phyloP scores from a whole-genome alignment of 2,797 vertebrate species.

The Hydrophis major region DNA sequence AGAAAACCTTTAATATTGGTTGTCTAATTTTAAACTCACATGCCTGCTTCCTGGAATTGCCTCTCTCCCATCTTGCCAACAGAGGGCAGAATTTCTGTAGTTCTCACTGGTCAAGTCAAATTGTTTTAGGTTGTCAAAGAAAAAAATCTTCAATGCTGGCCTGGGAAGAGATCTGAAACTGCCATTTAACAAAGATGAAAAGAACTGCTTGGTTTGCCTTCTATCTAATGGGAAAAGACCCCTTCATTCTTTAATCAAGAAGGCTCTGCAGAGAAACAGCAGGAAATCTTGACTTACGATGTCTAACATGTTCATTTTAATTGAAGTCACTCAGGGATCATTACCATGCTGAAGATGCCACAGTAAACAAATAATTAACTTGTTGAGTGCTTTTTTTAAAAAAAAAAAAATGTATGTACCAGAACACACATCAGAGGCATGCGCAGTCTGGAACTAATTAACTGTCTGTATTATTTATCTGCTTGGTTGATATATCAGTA shows the following conservation, averaged over 20 bases:
- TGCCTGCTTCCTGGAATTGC: neutral
- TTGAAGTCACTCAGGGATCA: neutral
- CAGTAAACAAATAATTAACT: slow-evolving; percentile 12
- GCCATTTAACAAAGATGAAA: slow-evolving; percentile 46
- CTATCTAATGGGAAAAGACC: slow-evolving; percentile 25
- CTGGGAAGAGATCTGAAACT: slow-evolving; percentile 44
- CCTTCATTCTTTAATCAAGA: slow-evolving; percentile 39
- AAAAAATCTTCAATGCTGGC: slow-evolving; percentile 16
- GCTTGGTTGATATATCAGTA: neutral
- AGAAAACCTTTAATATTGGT: neutral
- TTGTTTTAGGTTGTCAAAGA: slow-evolving; percentile 8
- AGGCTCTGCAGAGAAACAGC: slow-evolving; percentile 22
- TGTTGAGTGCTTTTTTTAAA: neutral
- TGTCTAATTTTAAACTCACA: neutral
- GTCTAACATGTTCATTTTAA: slow-evolving; percentile 15
- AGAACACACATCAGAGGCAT: neutral
- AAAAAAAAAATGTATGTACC: neutral
- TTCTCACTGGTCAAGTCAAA: slow-evolving; percentile 40
- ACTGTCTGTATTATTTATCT: neutral
- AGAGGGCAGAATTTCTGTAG: neutral
- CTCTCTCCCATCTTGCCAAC: neutral
- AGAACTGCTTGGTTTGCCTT: slow-evolving; percentile 31
- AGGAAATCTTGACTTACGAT: slow-evolving; percentile 15
- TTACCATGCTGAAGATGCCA: neutral
- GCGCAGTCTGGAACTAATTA: neutral